Percentiles rank a stretch among this genome's conserved stretches.
phyloP scores from a whole-genome alignment of 37 sponge, comb jelly and placozoan species.

The Eunapius fragilis region DNA sequence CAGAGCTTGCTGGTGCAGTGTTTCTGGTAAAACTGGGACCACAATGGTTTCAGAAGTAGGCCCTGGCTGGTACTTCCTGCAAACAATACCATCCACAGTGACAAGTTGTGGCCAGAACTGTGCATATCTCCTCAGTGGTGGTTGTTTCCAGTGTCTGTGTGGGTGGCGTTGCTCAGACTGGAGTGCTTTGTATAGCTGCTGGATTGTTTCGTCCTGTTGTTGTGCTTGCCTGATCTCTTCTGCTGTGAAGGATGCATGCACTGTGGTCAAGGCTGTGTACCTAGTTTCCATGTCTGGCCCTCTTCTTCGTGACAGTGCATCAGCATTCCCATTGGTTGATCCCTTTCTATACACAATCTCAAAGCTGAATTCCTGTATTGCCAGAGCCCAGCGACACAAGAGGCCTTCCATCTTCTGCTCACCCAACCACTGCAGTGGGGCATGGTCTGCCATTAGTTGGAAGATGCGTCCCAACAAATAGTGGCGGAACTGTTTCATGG shows the following conservation, averaged over 20 bases:
- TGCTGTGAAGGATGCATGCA: too few relatives aligned
- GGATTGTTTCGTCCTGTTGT: too few relatives aligned
- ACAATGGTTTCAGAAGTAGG: constrained; percentile 3
- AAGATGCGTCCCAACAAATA: constrained; percentile 48
- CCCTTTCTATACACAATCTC: constrained; percentile 43
- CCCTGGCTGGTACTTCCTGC: constrained; percentile 28
- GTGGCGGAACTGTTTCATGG: constrained; percentile 62
- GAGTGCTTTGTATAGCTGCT: too few relatives aligned
- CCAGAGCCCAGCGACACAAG: constrained; percentile 58
- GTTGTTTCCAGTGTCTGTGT: constrained; percentile 18
- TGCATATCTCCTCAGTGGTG: constrained; percentile 37
- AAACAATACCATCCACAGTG: constrained; percentile 42
- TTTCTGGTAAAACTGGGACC: constrained; percentile 27
- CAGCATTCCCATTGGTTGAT: constrained; percentile 52
- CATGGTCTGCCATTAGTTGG: constrained; percentile 50
- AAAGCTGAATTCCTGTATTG: constrained; percentile 48
- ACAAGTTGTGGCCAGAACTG: constrained; percentile 52
- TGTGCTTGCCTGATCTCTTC: too few relatives aligned
- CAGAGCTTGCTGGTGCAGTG: constrained; percentile 4
- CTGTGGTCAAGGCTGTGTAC: too few relatives aligned
- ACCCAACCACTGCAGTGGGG: constrained; percentile 56
- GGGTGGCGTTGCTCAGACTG: too few relatives aligned
- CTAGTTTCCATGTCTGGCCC: too few relatives aligned
- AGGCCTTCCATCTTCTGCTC: constrained; percentile 61
- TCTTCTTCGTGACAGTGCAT: constrained; percentile 47